Evolutionary conservation across 2,888 invertebrate genomes (phyloP).

Genomic region (Electrophaes corylata): DNA sequence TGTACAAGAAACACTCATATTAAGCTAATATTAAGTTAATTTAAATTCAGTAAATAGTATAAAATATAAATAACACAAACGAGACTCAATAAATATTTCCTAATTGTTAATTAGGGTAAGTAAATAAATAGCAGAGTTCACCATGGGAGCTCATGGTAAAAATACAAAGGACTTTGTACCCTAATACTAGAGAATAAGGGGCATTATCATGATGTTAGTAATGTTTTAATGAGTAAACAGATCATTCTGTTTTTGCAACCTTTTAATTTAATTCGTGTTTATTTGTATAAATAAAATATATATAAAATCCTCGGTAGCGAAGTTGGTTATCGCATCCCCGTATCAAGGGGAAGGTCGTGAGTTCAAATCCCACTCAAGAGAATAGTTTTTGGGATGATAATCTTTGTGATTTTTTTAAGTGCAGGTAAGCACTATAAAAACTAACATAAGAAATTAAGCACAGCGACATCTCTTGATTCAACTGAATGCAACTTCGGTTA

Average conservation of each 20-base stretch:
- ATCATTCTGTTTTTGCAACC: slow-evolving; percentile 33
- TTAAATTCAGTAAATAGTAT: slow-evolving; percentile 11
- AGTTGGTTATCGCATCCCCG: no score
- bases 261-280: slow-evolving; percentile 15
- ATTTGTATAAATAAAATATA: no score
- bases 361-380: no score
- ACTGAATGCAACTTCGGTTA: no score
- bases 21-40: not conserved
- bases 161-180: slow-evolving; percentile 8
- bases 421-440: no score
- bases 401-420: no score
- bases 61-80: slow-evolving; percentile 20
- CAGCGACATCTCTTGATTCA: no score
- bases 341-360: no score
- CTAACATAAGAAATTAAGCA: no score
- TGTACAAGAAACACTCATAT: not conserved
- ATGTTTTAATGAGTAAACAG: slow-evolving; percentile 27
- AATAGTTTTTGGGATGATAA: no score
- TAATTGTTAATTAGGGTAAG: slow-evolving; percentile 28
- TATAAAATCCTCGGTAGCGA: no score
- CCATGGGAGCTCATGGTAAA: not conserved
- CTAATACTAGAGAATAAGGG: not conserved
- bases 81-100: slow-evolving; percentile 16
- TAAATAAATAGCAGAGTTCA: slow-evolving; percentile 23
- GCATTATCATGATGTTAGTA: not conserved